Evolutionary conservation across 2,113 vertebrate genomes (phyloP), one percentile per base, ranked within the genome.

Genomic region (Ranitomeya variabilis): DNA sequence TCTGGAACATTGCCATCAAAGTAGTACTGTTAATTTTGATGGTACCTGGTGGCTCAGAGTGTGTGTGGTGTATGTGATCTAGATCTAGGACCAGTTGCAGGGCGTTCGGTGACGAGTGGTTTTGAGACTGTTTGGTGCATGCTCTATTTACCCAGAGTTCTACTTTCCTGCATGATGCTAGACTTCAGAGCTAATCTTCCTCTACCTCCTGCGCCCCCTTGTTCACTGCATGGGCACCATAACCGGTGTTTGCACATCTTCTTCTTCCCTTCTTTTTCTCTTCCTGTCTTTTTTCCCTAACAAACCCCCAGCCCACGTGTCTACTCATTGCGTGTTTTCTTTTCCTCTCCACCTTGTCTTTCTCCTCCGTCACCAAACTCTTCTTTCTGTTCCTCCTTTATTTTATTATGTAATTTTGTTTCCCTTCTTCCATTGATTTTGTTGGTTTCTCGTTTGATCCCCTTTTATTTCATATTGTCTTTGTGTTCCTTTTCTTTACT

Each of bases 331-430:
- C 96, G 92, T 94, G 96, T 94, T 96, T 96, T 92, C 91, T 96
- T 94, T 94, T 97, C 91, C 95, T 96, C 94, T 96, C 95, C 71
- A 91, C 95, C 78, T 95, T 98, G 91, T 97, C 96, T 91, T 95
- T 93, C 52, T 89, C 95, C 92, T 95, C 95, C 90, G 92, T 97
- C 95, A 94, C 94, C 92, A 97, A 97, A 93, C 93, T 97, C 92
- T 96, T 97, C 92, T 94, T 98, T 94, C 95, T 98, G 93, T 91
- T 96, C 96, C 95, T 97, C 91, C 95, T 97, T 93, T 97, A 97
- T 93, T 96, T 96, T 89, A 94, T 98, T 95, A 94, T 98, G 95
- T 98, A 97, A 94, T 93, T 93, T 91, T 91, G 92, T 92, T 92
- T 95, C 94, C n/a, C 16, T 66, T 88, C 6, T 78, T 19, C 97